Evolutionary conservation across 2,797 vertebrate genomes (phyloP), one percentile per base, ranked within the genome.

Genomic region (Neomorphus geoffroyi): DNA sequence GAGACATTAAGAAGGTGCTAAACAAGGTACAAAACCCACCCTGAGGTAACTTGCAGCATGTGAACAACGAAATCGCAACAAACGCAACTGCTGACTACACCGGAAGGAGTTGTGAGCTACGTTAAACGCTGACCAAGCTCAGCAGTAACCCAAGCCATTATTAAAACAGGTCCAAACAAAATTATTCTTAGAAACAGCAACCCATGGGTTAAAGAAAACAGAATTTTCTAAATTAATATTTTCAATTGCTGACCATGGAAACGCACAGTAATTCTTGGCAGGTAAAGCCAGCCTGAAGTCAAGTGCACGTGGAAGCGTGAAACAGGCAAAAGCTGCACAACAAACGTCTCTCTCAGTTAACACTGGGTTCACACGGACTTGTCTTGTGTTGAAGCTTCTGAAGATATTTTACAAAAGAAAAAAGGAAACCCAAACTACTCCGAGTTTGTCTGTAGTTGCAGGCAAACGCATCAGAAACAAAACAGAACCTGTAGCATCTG

Each of bases 31-130:
- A 93, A 93, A 95, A 43, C 81, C 60, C 92, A 96, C 81, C 93
- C 95, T 96, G 96, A 97, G 94, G 94, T 93, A 96, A 94, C 69
- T 64, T 96, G 92, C 79, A 85, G 92, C 91, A 96, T 94, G 78
- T 3, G 10, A 90, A 71, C 57, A 84, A 72, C 48, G 73, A 94
- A 90, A 96, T 56, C 73, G 82, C 85, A 95, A 93, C 57, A 89
- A 89, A 85, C 7, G 78, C 0, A 1, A 83, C 74, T 58, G 85
- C 61, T 67, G 61, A 64, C 86, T 78, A 33, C 51, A 32, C 46
- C 24, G 46, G 39, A 22, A 65, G 16, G 58, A 90, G 35, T 43
- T 0, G 0, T 54, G 39, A 90, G 69, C 79, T 80, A 70, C 48
- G 14, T 26, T 57, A 54, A 94, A 61, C 1, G 0, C 0, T 41